Percentiles rank a stretch among this genome's conserved stretches.
Evolutionary conservation across 2,888 invertebrate genomes (phyloP).

Genomic region (Drosophila neonasuta): DNA sequence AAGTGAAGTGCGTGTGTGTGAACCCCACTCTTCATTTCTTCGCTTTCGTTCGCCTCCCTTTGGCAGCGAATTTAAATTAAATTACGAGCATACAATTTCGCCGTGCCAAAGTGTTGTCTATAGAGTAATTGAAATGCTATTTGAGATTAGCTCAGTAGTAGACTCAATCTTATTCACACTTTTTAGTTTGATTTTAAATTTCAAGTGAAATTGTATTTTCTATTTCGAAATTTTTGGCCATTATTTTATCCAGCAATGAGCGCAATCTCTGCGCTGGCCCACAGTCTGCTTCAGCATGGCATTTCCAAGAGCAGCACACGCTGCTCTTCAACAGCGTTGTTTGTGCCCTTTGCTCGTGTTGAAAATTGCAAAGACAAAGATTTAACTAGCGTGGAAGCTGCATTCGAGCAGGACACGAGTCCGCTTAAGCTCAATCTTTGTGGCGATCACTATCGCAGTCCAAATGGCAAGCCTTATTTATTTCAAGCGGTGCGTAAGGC

Average conservation of each 20-base stretch:
- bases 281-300: conserved; percentile 22
- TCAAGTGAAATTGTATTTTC: background rate
- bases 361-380: conserved; percentile 27
- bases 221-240: conserved; percentile 1
- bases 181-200: conserved; percentile 4
- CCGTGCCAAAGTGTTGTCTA: background rate
- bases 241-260: conserved; percentile 25
- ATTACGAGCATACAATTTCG: conserved; percentile 33
- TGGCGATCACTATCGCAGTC: conserved; percentile 26
- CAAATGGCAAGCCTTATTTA: conserved; percentile 19
- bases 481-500: conserved; percentile 44
- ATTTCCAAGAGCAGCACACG: conserved; percentile 13
- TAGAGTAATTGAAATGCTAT: background rate
- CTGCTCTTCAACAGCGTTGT: conserved; percentile 18
- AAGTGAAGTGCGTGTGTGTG: conserved; percentile 51
- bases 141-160: conserved; percentile 18
- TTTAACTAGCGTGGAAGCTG: conserved; percentile 13
- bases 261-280: conserved; percentile 7
- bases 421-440: conserved; percentile 43
- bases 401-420: conserved; percentile 31
- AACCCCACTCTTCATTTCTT: background rate
- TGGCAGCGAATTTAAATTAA: conserved; percentile 34
- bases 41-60: background rate
- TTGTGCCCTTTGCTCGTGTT: conserved; percentile 39
- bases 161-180: conserved; percentile 1